phyloP scores from a whole-genome alignment of 2,888 invertebrate species.

The Rhodophaea formosa region DNA sequence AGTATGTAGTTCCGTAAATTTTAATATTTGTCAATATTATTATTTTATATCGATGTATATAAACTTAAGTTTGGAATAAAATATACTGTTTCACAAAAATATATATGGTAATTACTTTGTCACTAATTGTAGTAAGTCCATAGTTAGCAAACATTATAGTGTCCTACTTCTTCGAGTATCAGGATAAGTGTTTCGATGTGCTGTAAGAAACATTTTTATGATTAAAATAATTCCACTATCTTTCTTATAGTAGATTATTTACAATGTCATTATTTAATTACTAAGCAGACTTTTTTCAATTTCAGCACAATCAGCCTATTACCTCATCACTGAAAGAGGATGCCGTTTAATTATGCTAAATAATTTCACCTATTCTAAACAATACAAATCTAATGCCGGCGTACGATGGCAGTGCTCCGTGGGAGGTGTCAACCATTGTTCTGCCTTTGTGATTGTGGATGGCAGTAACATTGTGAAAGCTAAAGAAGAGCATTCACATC shows the following conservation, averaged over 20 bases:
- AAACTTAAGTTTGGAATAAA: background rate
- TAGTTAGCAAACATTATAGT: too few relatives aligned
- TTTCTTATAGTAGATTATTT: too few relatives aligned
- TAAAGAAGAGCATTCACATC: background rate
- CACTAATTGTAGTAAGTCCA: too few relatives aligned
- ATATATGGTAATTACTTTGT: background rate
- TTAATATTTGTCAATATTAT: background rate
- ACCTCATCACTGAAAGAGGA: conserved; percentile 15
- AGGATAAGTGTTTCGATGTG: too few relatives aligned
- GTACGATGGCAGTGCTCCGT: conserved; percentile 26
- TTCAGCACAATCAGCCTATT: conserved; percentile 14
- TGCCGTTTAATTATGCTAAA: conserved; percentile 24
- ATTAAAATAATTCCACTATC: background rate
- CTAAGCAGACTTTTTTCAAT: background rate
- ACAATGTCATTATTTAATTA: background rate
- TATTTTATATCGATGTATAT: background rate
- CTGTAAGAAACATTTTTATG: background rate
- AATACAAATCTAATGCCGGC: conserved; percentile 20
- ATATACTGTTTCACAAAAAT: background rate
- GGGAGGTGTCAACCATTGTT: conserved; percentile 24
- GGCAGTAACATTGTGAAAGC: background rate
- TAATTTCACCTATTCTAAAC: conserved; percentile 26
- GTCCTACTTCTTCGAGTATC: too few relatives aligned
- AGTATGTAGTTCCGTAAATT: background rate
- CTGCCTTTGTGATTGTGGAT: conserved; percentile 22